A percentile compares a stretch with the other conserved stretches of the same genome.
Evolutionary conservation across 2,113 vertebrate species (phyloP).

Genomic region (Madoqua kirkii): DNA sequence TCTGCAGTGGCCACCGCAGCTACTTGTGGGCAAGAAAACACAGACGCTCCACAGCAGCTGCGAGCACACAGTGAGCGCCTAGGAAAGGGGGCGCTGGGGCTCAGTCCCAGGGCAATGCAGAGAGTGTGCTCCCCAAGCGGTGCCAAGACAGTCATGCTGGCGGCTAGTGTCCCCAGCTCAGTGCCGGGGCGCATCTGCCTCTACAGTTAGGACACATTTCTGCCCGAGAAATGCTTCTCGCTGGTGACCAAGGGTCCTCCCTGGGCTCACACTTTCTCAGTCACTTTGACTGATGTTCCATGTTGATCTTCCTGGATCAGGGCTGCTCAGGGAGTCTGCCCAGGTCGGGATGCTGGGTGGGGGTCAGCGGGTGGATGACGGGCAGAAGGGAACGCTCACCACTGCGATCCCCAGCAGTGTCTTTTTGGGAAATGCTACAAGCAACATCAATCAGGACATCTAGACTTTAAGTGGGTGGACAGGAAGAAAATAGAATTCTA

Average conservation of each 20-base stretch:
- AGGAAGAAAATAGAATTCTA: neutral
- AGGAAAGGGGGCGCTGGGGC: neutral
- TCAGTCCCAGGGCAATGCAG: accelerated
- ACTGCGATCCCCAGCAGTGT: accelerated
- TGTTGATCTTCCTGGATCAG: neutral
- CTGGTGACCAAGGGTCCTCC: neutral
- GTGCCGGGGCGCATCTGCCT: accelerated
- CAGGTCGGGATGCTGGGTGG: accelerated
- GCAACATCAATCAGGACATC: neutral
- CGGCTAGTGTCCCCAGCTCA: accelerated
- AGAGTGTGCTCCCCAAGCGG: neutral
- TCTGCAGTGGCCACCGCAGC: neutral
- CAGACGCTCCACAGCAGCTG: neutral
- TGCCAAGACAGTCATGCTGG: neutral
- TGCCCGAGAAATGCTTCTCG: accelerated
- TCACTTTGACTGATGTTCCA: too few species aligned
- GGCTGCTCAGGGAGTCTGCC: neutral
- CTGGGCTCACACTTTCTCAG: accelerated
- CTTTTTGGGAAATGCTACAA: neutral
- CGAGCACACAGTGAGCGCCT: neutral
- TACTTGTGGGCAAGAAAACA: neutral
- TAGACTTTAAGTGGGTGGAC: neutral
- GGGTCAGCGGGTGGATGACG: accelerated
- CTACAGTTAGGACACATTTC: neutral
- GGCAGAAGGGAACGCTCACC: too few species aligned